phyloP scores from a whole-genome alignment of 2,113 vertebrate species.

The Seriola aureovittata region DNA sequence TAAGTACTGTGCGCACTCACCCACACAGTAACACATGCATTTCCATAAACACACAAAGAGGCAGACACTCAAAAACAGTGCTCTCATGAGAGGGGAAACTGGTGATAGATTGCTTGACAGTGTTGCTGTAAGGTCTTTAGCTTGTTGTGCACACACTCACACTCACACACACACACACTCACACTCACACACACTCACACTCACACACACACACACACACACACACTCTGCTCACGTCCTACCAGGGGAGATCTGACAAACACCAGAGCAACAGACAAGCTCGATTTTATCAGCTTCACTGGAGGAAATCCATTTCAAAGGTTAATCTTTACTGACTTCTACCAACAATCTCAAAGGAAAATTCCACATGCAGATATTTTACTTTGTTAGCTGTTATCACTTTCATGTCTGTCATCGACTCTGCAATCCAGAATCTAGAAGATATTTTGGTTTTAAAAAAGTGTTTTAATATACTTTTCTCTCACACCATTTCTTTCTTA shows the following conservation, averaged over 20 bases:
- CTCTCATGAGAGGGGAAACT: not conserved
- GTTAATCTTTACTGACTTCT: slow-evolving; percentile 27
- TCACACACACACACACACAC: slow-evolving; percentile 17
- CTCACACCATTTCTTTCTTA: not conserved
- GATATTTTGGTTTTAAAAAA: too few relatives aligned
- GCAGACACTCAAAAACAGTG: not conserved
- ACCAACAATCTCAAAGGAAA: not conserved
- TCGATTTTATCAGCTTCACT: slow-evolving; percentile 21
- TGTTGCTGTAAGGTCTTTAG: slow-evolving; percentile 4
- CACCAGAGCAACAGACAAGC: slow-evolving; percentile 12
- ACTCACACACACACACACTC: not conserved
- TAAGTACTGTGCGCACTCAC: too few relatives aligned
- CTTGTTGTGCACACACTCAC: not conserved
- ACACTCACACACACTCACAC: slow-evolving; percentile 7
- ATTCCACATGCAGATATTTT: not conserved
- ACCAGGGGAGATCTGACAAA: not conserved
- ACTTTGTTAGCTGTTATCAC: not conserved
- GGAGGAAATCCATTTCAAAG: slow-evolving; percentile 30
- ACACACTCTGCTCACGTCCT: not conserved
- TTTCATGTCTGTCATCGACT: not conserved
- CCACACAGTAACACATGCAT: not conserved
- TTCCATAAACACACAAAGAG: not conserved
- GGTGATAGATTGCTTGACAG: slow-evolving; percentile 20
- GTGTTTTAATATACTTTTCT: not conserved
- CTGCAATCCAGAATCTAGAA: too few relatives aligned